Conservation (phyloP, 2,888 invertebrate species). For the Hirtodrosophila alboralis region DNA sequence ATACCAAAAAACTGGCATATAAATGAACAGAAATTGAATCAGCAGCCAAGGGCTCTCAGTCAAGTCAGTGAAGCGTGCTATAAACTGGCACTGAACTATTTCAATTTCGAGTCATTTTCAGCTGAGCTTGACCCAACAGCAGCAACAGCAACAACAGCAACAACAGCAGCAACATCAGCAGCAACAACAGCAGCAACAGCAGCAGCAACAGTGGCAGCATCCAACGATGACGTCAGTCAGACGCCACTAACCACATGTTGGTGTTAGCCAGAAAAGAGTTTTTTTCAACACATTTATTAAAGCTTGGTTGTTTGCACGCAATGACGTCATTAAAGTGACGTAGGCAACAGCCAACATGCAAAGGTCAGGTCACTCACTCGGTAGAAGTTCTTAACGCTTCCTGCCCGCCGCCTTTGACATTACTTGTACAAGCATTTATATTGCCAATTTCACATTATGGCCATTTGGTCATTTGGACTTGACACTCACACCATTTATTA, state of each 20-base stretch:
- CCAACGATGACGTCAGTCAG: slow-evolving; percentile 42
- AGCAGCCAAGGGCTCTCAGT: slow-evolving; percentile 51
- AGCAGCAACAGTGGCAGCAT: slow-evolving; percentile 6
- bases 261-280: slow-evolving; percentile 28
- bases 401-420: slow-evolving; percentile 51
- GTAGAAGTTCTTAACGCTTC: slow-evolving; percentile 13
- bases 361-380: slow-evolving; percentile 62
- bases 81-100: slow-evolving; percentile 16
- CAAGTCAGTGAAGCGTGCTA: slow-evolving; percentile 9
- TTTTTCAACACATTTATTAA: slow-evolving; percentile 34
- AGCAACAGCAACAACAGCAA: slow-evolving; percentile 1
- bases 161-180: slow-evolving; percentile 5
- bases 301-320: slow-evolving; percentile 38
- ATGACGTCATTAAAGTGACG: slow-evolving; percentile 69
- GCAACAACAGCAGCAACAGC: slow-evolving; percentile 21
- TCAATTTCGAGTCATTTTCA: slow-evolving; percentile 49
- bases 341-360: slow-evolving; percentile 27
- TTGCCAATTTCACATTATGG: slow-evolving; percentile 46
- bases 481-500: slow-evolving; percentile 37
- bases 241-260: slow-evolving; percentile 6
- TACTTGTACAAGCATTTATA: slow-evolving; percentile 39
- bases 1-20: slow-evolving; percentile 57
- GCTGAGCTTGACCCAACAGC: slow-evolving; percentile 27
- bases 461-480: slow-evolving; percentile 37
- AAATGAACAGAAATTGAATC: slow-evolving; percentile 64